Evolutionary conservation across 2,797 vertebrate genomes (phyloP), one percentile per base, ranked within the genome.

Genomic region (Chromobotia macracanthus): DNA sequence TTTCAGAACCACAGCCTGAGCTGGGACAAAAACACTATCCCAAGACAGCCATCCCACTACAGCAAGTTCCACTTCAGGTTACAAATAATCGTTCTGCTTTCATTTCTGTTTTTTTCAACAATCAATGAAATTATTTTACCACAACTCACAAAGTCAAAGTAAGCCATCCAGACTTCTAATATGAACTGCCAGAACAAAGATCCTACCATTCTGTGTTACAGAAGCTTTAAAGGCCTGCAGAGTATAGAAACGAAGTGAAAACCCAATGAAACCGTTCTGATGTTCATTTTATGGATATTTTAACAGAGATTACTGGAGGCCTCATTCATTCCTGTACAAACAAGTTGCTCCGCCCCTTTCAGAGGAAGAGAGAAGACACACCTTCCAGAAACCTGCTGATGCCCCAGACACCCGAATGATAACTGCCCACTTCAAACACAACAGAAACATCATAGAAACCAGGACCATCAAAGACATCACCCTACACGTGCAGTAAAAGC

Each of bases 241-340:
- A 18, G 12, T 8, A 31, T 8, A 60, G 23, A 28, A 60, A 60
- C 23, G 11, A 38, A 16, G 28, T 35, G 8, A 55, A 12, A 73
- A 50, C 23, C 21, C 35, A 60, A 80, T 5, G 6, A 48, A 23
- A 56, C 8, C 15, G 7, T 16, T 15, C 21, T 23, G 19, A 67
- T 2, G 28, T 19, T 8, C n/a, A 58, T 1, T 0, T 18, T 11
- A 12, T 19, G 1, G 15, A 53, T 55, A 28, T 44, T 71, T 71
- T 41, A 16, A 69, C 82, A 93, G 92, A 11, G 48, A 56, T 50
- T 82, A 82, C 78, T 87, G 84, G 82, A 83, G 44, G 69, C 71
- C 82, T n/a, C 85, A 41, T 19, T 87, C 82, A 0, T 87, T 89
- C 67, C 72, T 72, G 60, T 83, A 87, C 82, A 91, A 89, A 84